A percentile compares a stretch with the other conserved stretches of the same genome.
Evolutionary conservation across 53 echinoderm and acorn worm species (phyloP).

Genomic region (Mesocentrotus franciscanus): DNA sequence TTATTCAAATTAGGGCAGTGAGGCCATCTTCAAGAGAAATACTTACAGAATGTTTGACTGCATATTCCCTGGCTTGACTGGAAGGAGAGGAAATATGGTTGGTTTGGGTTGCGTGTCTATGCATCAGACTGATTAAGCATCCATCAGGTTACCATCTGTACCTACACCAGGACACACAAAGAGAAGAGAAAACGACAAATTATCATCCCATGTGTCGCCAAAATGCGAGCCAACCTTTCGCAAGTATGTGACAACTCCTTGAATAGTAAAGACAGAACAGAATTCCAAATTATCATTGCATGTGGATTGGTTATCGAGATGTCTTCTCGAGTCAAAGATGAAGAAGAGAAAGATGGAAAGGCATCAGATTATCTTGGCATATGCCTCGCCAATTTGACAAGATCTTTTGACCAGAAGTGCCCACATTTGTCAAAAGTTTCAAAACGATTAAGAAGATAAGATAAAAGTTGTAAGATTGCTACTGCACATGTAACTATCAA

Average conservation of each 20-base stretch:
- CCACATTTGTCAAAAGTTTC: constrained; percentile 35
- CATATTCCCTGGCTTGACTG: background rate
- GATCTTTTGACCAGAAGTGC: constrained; percentile 43
- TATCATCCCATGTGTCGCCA: constrained; percentile 51
- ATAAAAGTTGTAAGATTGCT: constrained; percentile 42
- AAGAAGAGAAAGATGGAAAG: background rate
- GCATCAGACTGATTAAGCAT: constrained; percentile 44
- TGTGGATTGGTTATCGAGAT: constrained; percentile 46
- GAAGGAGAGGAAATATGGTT: constrained; percentile 46
- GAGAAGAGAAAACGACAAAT: constrained; percentile 59
- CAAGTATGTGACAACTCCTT: constrained; percentile 36
- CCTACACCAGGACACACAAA: constrained; percentile 50
- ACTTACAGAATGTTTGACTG: constrained; percentile 36
- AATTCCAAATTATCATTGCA: constrained; percentile 52
- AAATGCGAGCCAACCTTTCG: constrained; percentile 23
- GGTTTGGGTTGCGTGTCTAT: constrained; percentile 61
- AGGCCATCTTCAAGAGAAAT: background rate
- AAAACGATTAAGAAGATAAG: constrained; percentile 30
- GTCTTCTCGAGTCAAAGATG: constrained; percentile 26
- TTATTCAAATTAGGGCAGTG: background rate
- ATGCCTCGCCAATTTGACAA: constrained; percentile 52
- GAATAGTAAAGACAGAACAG: constrained; percentile 20
- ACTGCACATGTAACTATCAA: constrained; percentile 55
- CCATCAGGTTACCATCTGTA: constrained; percentile 55
- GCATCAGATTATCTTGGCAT: constrained; percentile 35